Percentiles rank a stretch among this genome's conserved stretches.
Evolutionary conservation across 2,888 invertebrate genomes (phyloP).

Genomic region (Agriopis marginaria): DNA sequence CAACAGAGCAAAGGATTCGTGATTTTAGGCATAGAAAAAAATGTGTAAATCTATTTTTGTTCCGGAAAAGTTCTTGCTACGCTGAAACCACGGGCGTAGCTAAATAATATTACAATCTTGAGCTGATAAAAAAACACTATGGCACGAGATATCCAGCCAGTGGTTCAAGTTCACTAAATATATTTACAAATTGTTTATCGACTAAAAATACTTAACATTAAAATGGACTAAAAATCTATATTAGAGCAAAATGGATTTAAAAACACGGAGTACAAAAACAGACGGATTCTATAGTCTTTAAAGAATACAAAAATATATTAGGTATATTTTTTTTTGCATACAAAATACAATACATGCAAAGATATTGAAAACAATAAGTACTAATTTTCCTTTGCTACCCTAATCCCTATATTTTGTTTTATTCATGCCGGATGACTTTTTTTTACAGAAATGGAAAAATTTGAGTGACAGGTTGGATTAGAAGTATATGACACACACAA

Average conservation of each 20-base stretch:
- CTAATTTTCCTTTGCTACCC: not conserved
- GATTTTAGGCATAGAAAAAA: too few species aligned
- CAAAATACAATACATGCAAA: constrained; percentile 6
- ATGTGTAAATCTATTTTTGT: too few species aligned
- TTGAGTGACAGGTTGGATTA: too few species aligned
- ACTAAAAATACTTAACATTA: constrained; percentile 17
- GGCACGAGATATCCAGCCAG: constrained; percentile 77
- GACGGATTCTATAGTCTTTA: constrained; percentile 55
- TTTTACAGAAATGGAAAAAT: too few species aligned
- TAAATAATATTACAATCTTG: constrained; percentile 15
- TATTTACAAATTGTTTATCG: constrained; percentile 66
- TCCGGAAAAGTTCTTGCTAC: too few species aligned
- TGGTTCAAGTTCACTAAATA: constrained; percentile 57
- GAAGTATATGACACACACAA: too few species aligned
- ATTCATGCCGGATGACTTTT: too few species aligned
- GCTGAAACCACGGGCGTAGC: too few species aligned
- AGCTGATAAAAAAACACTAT: constrained; percentile 56
- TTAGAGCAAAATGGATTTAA: constrained; percentile 51
- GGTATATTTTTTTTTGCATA: not conserved
- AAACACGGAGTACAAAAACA: constrained; percentile 68
- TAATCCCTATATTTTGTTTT: too few species aligned
- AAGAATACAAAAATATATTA: constrained; percentile 15
- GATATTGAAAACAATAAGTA: not conserved
- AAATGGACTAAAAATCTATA: constrained; percentile 38
- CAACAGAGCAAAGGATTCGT: too few species aligned